These are phyloP conservation scores for Strix uralensis DNA, from an alignment of 2,113 vertebrate genomes.

Conservation along the genomic window DNA sequence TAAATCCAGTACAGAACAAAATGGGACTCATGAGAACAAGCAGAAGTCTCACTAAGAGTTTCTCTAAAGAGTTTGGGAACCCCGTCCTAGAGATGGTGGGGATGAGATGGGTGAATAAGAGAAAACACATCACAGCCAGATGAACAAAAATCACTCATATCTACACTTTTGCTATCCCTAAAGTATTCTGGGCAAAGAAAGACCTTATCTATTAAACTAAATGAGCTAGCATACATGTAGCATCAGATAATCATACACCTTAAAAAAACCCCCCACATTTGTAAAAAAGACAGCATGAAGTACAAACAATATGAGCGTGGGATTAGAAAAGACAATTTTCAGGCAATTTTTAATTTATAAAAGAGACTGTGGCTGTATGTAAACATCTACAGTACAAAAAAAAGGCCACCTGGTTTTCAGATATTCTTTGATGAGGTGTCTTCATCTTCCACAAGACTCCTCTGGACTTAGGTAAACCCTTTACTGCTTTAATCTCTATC, in stretches of 20 bases:
- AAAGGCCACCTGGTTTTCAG: not conserved
- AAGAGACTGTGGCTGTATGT: not conserved
- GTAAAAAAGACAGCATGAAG: not conserved
- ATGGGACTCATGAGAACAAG: not conserved
- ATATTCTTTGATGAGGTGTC: not conserved
- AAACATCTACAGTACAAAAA: not conserved
- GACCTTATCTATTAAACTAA: not conserved
- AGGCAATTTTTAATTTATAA: not conserved
- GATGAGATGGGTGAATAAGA: not conserved
- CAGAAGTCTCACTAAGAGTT: not conserved
- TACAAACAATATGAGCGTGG: not conserved
- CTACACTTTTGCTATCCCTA: not conserved
- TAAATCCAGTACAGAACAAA: not conserved
- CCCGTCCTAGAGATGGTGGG: fast-evolving
- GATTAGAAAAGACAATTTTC: not conserved
- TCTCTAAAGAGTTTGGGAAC: not conserved
- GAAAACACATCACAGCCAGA: not conserved
- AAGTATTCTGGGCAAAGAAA: not conserved
- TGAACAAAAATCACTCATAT: not conserved
- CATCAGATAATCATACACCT: not conserved
- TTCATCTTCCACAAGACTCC: not conserved
- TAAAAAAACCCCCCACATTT: not conserved
- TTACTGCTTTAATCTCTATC: not conserved
- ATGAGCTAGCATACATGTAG: not conserved
- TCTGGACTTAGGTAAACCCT: not conserved